phyloP scores from a whole-genome alignment of 2,797 vertebrate species.

The Dendrocincla fuliginosa region DNA sequence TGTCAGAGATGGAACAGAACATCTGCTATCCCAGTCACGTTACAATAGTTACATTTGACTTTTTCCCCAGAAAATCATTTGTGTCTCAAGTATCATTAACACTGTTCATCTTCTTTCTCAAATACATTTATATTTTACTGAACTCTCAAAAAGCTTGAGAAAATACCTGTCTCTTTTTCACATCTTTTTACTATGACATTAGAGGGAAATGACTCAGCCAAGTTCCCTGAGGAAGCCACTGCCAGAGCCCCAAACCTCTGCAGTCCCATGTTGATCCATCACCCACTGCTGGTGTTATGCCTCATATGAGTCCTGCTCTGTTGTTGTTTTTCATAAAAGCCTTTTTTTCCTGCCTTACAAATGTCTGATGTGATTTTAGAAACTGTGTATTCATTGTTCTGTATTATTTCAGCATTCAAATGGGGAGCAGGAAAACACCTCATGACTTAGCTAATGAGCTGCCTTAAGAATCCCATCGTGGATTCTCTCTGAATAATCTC shows the following conservation, averaged over 20 bases:
- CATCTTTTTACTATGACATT: not conserved
- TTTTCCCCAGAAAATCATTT: slow-evolving; percentile 60
- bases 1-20: slow-evolving; percentile 45
- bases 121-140: not conserved
- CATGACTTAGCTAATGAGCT: not conserved
- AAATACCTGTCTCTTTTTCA: not conserved
- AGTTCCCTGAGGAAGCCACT: not conserved
- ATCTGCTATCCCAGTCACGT: slow-evolving; percentile 43
- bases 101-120: slow-evolving; percentile 33
- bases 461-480: not conserved
- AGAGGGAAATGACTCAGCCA: not conserved
- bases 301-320: not conserved
- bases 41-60: slow-evolving; percentile 30
- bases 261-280: not conserved
- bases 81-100: slow-evolving; percentile 55
- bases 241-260: not conserved
- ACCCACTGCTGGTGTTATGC: not conserved
- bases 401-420: not conserved
- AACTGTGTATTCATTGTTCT: not conserved
- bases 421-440: not conserved
- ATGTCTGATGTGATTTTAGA: not conserved
- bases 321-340: not conserved
- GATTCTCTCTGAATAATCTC: not conserved
- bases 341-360: not conserved
- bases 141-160: not conserved